Conservation (phyloP, 2,888 invertebrate genomes). For the Tenthredo distinguenda region DNA sequence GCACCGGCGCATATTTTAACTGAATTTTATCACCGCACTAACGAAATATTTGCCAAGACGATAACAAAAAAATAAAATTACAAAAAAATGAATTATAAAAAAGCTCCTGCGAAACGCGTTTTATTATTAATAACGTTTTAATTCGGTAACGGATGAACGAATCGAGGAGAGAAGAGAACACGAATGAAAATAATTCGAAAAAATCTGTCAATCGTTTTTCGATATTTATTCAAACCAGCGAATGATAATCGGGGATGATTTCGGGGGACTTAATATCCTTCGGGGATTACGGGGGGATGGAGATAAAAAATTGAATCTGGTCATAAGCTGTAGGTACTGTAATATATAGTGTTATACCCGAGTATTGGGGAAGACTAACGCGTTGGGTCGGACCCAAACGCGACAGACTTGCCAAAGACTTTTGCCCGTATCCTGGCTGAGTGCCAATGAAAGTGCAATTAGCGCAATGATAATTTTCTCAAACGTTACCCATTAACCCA, state of each 20-base stretch:
- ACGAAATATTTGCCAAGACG: neutral
- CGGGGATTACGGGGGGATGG: neutral
- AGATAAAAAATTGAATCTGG: neutral
- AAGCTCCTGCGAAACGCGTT: neutral
- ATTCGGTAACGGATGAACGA: neutral
- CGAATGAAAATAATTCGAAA: no score
- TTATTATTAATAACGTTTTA: neutral
- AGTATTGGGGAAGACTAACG: conserved; percentile 1
- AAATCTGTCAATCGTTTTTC: no score
- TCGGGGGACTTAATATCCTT: no score
- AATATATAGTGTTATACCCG: neutral
- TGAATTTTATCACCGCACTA: neutral
- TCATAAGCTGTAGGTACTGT: neutral
- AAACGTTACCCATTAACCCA: conserved; percentile 73
- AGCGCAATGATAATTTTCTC: conserved; percentile 73
- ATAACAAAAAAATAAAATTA: neutral
- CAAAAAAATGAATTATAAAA: neutral
- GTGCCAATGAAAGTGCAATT: conserved; percentile 71
- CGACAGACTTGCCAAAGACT: conserved; percentile 48
- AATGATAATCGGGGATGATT: no score
- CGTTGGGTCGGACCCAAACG: conserved; percentile 36
- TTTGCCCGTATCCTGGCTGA: conserved; percentile 59
- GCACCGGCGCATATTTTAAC: neutral
- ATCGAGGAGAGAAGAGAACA: no score
- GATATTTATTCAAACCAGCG: no score